Evolutionary conservation across 1,140 invertebrate genomes (phyloP).

Genomic region (Matsumurasca onukii): DNA sequence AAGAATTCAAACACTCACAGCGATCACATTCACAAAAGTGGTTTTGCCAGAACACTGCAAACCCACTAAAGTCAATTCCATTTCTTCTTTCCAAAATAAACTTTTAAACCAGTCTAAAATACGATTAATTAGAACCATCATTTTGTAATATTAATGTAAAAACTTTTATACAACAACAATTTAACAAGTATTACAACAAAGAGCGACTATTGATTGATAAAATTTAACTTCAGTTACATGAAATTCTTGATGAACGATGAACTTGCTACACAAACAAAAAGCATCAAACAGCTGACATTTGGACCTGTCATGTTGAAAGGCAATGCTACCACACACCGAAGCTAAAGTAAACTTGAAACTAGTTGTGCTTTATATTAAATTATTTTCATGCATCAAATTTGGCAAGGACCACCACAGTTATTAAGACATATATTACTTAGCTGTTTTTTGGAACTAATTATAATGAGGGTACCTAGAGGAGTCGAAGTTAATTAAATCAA

Average conservation of each 20-base stretch:
- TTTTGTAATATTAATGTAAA: constrained; percentile 60
- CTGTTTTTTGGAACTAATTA: no score
- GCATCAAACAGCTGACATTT: constrained; percentile 13
- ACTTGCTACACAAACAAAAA: constrained; percentile 17
- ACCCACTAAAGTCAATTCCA: constrained; percentile 98
- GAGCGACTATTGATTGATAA: constrained; percentile 16
- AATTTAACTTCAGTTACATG: constrained; percentile 6
- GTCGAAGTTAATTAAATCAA: no score
- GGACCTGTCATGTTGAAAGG: neutral
- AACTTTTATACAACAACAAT: no score
- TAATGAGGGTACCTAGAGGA: no score
- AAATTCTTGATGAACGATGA: constrained; percentile 2
- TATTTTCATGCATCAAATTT: no score
- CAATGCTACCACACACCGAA: neutral
- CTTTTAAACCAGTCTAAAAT: constrained; percentile 99
- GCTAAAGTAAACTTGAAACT: no score
- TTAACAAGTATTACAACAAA: no score
- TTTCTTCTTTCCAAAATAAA: constrained; percentile 99
- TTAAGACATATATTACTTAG: no score
- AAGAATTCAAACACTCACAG: constrained; percentile 81
- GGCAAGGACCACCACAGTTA: no score
- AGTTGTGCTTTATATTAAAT: no score
- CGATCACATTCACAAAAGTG: constrained; percentile 99
- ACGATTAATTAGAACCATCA: constrained; percentile 96
- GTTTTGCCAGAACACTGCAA: constrained; percentile 99